Evolutionary conservation across 2,888 invertebrate species (phyloP), one percentile per base, ranked within the genome.

Genomic region (Drosophila mulleri): DNA sequence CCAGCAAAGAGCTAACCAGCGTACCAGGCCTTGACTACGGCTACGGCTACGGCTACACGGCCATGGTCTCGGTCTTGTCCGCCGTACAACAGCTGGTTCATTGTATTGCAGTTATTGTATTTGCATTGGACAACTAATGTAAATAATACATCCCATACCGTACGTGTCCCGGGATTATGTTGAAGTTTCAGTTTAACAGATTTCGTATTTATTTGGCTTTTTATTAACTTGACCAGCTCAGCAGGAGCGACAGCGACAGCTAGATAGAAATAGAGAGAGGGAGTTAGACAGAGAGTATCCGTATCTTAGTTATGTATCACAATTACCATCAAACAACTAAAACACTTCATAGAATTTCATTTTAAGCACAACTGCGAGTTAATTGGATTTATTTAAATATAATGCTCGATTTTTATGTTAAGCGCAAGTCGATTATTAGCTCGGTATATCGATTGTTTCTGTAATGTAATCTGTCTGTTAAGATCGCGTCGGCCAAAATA

Each of bases 121-220:
- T 71, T 75, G 83, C 82, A 80, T 69, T 82, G 83, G 77, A 67
- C 82, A 66, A 67, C 80, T 75, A 62, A 69, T 67, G 83, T 69
- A 80, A 80, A 80, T 76, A 80, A 79, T 72, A 72, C 47, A 82
- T 71, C 69, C 67, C 54, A 56, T 65, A n/a, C 44, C 44, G 61
- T 78, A 78, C 78, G 79, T 78, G 78, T 64, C 56, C n/a, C 50
- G 20, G 74, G 66, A 66, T 69, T 56, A 75, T 63, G 41, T 63
- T 74, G 41, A 42, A 78, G 56, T 63, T 78, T 52, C n/a, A 39
- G 53, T 47, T 68, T 50, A 75, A 66, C 76, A 66, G 56, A 75
- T 69, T 68, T 65, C 3, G 32, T 18, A 66, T 73, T 77, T 78
- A 45, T 63, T 67, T 76, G 57, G 37, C 64, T 62, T 72, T 67